A percentile compares a stretch with the other conserved stretches of the same genome.
phyloP scores from a whole-genome alignment of 1,140 invertebrate species.

The Bombus balteatus region DNA sequence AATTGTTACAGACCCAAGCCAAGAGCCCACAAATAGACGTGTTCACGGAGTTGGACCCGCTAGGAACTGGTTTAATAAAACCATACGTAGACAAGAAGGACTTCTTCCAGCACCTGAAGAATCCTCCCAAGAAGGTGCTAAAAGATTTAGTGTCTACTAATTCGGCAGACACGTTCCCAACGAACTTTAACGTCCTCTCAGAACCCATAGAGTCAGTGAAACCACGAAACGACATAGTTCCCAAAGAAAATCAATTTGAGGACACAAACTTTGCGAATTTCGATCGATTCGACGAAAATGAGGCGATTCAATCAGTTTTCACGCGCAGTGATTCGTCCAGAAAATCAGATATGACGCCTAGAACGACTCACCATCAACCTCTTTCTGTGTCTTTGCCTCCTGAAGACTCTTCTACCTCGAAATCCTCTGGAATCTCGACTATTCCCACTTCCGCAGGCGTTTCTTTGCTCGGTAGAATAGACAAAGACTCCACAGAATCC shows the following conservation, averaged over 20 bases:
- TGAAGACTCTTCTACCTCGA: slow-evolving; percentile 80
- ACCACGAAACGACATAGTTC: slow-evolving; percentile 52
- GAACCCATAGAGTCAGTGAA: slow-evolving; percentile 72
- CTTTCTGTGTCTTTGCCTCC: slow-evolving; percentile 87
- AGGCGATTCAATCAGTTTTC: slow-evolving; percentile 46
- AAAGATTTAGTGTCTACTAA: slow-evolving; percentile 88
- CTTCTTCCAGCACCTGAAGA: slow-evolving; percentile 96
- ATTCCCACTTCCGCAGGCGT: background rate
- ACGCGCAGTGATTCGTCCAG: slow-evolving; percentile 37
- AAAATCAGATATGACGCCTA: slow-evolving; percentile 61
- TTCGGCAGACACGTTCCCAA: slow-evolving; percentile 76
- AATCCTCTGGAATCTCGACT: background rate
- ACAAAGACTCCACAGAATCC: slow-evolving; percentile 53
- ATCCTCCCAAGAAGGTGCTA: slow-evolving; percentile 94
- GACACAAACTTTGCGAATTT: slow-evolving; percentile 79
- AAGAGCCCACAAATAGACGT: slow-evolving; percentile 87
- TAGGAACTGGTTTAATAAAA: slow-evolving; percentile 93
- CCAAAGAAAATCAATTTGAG: slow-evolving; percentile 70
- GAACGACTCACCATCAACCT: slow-evolving; percentile 83
- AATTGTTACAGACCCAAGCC: slow-evolving; percentile 47
- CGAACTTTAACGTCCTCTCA: slow-evolving; percentile 73
- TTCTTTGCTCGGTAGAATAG: slow-evolving; percentile 45
- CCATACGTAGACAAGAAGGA: slow-evolving; percentile 97
- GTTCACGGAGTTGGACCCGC: slow-evolving; percentile 95
- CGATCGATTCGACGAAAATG: slow-evolving; percentile 78